Evolutionary conservation across 2,113 vertebrate species (phyloP).

Genomic region (Recurvirostra avosetta): DNA sequence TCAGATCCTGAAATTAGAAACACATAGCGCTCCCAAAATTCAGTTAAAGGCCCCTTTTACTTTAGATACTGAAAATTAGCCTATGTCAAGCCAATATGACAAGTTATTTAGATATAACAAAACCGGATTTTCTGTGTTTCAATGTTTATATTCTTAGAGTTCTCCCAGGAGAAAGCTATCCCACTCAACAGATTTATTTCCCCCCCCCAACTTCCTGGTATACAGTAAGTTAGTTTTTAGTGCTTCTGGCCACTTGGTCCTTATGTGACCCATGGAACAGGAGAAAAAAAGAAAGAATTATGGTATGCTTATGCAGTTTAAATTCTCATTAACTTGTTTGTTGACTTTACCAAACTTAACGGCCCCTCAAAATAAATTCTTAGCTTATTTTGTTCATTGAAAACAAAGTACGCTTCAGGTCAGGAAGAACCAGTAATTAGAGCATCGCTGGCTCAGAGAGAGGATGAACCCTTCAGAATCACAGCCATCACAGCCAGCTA

Average conservation of each 20-base stretch:
- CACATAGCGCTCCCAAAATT: not conserved
- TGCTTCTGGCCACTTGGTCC: not conserved
- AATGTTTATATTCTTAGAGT: not conserved
- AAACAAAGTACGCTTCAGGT: not conserved
- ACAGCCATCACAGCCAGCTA: not conserved
- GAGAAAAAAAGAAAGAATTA: not conserved
- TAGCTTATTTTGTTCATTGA: not conserved
- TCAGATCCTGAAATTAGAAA: not conserved
- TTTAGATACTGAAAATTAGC: not conserved
- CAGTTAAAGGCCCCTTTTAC: not conserved
- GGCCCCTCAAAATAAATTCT: not conserved
- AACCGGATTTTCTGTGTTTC: not conserved
- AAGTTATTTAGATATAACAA: not conserved
- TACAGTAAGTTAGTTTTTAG: not conserved
- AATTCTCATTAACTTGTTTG: not conserved
- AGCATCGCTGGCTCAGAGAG: not conserved
- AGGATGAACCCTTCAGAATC: not conserved
- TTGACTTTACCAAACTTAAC: not conserved
- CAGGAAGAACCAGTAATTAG: not conserved
- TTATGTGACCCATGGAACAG: not conserved
- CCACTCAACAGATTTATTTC: not conserved
- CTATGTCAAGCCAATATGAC: not conserved
- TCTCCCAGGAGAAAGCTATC: not conserved
- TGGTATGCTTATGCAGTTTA: not conserved
- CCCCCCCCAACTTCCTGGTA: not conserved